Base-by-base conservation (phyloP, 2,888 invertebrate genomes). In the Congeria kusceri region DNA sequence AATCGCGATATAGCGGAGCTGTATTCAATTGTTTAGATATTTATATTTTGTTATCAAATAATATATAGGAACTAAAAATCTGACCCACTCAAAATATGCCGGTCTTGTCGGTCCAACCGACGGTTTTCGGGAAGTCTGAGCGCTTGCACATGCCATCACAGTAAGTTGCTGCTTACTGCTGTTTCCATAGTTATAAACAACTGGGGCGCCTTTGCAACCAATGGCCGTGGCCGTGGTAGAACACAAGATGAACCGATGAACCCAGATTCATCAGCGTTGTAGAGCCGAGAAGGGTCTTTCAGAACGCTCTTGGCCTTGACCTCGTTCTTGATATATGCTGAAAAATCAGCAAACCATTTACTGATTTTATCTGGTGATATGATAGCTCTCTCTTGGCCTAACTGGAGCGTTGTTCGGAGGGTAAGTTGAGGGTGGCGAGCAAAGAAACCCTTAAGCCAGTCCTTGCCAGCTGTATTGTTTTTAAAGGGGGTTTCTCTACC, bases 401-500 rank as follows among this genome's bases (percentile, higher is more conserved):
- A 27, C 39, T 75, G 75, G 25, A 75, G n/a, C 15, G 58, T 75
- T n/a, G 75, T 64, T 5, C 69, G 20, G 0, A 75, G 23, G 7
- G 53, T 23, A 1, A 75, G 47, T 11, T 65, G 58, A n/a, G 68
- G 75, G 46, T 74, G 61, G 0, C 74, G 15, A 20, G 18, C 18
- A 18, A 74, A 44, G 20, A 73, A 73, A 28, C 61, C 66, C 3
- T 47, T 25, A 11, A 61, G n/a, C 74, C 74, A 67, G 23, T 61
- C 56, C n/a, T 58, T 66, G 15, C 77, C 77, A 1, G 72, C 64
- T 11, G 15, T 20, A 46, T 77, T 72, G 23, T 77, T 62, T 9
- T 57, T 61, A 58, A 77, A 77, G 1, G 72, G 67, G 27, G 59
- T 77, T 3, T 28, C 28, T 29, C 71, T 20, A 3, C 64, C 67